These are phyloP conservation scores for Nothoprocta perdicaria DNA, from an alignment of 2,113 vertebrate species.

Conservation along the genomic window DNA sequence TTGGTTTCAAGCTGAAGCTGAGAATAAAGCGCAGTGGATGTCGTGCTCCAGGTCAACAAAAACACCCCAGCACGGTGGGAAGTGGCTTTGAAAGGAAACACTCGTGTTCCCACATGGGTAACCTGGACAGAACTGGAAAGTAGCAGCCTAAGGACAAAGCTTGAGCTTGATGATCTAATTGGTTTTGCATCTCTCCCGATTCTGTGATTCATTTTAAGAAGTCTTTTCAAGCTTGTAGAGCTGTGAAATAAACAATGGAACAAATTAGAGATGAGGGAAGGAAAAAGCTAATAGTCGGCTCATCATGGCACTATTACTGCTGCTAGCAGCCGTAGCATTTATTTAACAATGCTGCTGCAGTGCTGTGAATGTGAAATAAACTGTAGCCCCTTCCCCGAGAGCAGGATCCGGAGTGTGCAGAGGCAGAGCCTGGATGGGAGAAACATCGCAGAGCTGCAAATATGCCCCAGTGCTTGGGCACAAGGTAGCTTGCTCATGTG, in stretches of 20 bases:
- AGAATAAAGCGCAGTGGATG: background rate
- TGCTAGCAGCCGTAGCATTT: background rate
- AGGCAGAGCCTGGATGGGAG: background rate
- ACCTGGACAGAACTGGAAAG: background rate
- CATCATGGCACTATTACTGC: background rate
- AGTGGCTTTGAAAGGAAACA: background rate
- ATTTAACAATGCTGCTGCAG: background rate
- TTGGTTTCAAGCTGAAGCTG: background rate
- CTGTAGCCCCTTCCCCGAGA: background rate
- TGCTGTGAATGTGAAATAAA: background rate
- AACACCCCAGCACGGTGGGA: background rate
- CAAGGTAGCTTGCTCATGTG: background rate
- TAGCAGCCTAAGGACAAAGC: background rate
- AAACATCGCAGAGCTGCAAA: background rate
- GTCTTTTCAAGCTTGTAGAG: slow-evolving; percentile 6
- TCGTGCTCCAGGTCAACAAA: background rate
- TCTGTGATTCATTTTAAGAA: background rate
- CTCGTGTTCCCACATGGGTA: accelerated
- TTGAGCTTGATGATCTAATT: slow-evolving; percentile 1
- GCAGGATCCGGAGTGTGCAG: background rate
- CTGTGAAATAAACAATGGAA: slow-evolving; percentile 31
- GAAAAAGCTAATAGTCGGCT: slow-evolving; percentile 37
- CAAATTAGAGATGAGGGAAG: slow-evolving; percentile 14
- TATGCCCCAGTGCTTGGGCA: background rate
- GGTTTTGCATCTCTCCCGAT: background rate